Evolutionary conservation across 2,797 vertebrate genomes (phyloP), one percentile per base, ranked within the genome.

Genomic region (Artibeus lituratus): DNA sequence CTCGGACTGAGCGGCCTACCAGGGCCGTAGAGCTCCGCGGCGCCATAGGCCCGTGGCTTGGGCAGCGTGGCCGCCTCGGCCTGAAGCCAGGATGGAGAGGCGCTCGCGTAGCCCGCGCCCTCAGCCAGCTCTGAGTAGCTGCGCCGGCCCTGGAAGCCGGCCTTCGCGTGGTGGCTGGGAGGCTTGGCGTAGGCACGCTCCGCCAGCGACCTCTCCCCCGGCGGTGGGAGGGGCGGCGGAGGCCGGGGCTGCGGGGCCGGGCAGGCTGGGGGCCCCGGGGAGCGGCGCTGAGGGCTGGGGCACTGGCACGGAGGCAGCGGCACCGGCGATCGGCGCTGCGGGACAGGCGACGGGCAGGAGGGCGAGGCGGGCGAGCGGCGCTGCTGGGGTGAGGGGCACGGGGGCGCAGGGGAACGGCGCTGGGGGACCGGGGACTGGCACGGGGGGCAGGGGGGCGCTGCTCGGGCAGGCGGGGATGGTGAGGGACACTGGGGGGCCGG

Each of bases 91-190:
- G 94, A 99, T 98, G 26, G 99, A 98, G 11, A 80, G 87, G 96
- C 96, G 65, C 95, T 94, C 47, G 92, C 90, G 97, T 99, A 99
- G 65, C 99, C 98, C 0, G 99, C 99, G 21, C 99, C 99, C 98
- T 99, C 99, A 0, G 98, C 98, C 65, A 99, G 99, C 98, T 99
- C 99, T 0, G 99, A 99, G 98, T 99, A 99, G 95, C 99, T 99
- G 86, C 99, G 99, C 0, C 99, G 99, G 29, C 99, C 99, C 96
- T 99, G 99, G 98, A 99, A 99, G 95, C 99, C 99, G 59, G 99
- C 99, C 80, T 99, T 99, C 97, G 99, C 99, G 98, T 99, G 99
- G 88, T 99, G 99, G 95, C 98, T 99, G 37, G 99, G 98, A 0
- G 99, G 99, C 65, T 99, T 99, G 98, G 99, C 98, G 65, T 99